phyloP scores from a whole-genome alignment of 2,888 invertebrate species.

The Mystacides longicornis region DNA sequence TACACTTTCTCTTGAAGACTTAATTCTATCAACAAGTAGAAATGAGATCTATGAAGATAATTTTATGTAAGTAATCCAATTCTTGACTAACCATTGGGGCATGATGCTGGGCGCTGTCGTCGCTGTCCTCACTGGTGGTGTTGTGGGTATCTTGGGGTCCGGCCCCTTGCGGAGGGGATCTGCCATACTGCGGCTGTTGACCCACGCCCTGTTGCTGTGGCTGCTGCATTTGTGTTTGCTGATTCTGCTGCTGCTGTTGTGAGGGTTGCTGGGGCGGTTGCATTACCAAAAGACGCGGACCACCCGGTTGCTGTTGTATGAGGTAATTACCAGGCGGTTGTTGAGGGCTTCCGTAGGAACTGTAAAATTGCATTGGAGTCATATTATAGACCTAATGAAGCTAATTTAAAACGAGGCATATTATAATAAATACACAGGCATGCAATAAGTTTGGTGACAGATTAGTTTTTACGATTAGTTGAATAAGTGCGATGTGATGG shows the following conservation, averaged over 20 bases:
- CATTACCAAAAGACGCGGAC: conserved; percentile 48
- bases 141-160: conserved; percentile 48
- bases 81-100: conserved; percentile 37
- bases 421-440: too few species aligned
- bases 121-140: conserved; percentile 81
- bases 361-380: too few species aligned
- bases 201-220: conserved; percentile 26
- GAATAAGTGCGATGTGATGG: too few species aligned
- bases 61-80: too few species aligned
- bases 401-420: too few species aligned
- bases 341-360: conserved; percentile 36
- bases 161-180: conserved; percentile 30
- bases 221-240: conserved; percentile 33
- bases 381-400: too few species aligned
- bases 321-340: conserved; percentile 52
- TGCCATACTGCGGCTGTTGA: conserved; percentile 30
- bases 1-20: too few species aligned
- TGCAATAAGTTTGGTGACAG: too few species aligned
- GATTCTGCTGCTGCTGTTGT: conserved; percentile 30
- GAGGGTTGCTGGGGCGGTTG: conserved; percentile 44
- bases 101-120: conserved; percentile 70
- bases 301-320: conserved; percentile 52
- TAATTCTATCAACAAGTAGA: too few species aligned
- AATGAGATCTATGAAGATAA: too few species aligned
- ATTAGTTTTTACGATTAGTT: too few species aligned